Evolutionary conservation across 1,140 invertebrate species (phyloP).

Genomic region (Magallana gigas): DNA sequence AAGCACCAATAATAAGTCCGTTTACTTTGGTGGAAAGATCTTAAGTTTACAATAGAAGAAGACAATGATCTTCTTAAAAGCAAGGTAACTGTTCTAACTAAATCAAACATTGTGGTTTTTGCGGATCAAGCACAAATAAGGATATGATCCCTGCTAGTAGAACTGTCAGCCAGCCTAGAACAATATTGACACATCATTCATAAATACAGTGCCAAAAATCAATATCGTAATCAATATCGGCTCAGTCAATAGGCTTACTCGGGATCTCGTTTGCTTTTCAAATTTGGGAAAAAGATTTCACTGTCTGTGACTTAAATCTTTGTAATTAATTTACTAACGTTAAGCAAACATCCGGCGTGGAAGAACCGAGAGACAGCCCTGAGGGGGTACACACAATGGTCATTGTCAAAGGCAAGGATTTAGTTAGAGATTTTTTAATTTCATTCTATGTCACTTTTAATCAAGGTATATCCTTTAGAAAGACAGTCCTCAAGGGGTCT

Average conservation of each 20-base stretch:
- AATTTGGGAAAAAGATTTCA: conserved; percentile 27
- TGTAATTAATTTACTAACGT: conserved; percentile 21
- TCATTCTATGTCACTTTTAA: background rate
- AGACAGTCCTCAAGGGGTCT: background rate
- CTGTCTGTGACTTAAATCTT: conserved; percentile 29
- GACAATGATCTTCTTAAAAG: background rate
- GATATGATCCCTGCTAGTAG: background rate
- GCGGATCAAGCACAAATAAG: conserved; percentile 13
- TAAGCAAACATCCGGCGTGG: conserved; percentile 7
- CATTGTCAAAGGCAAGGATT: background rate
- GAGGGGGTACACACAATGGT: conserved; percentile 5
- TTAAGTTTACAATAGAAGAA: background rate
- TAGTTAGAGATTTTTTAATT: conserved; percentile 7
- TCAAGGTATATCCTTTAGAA: background rate
- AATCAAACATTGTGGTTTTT: conserved; percentile 27
- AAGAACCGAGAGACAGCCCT: background rate
- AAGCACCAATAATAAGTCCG: background rate
- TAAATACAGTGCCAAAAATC: conserved; percentile 6
- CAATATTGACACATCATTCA: conserved; percentile 27
- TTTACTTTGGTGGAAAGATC: conserved; percentile 3
- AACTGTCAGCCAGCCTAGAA: background rate
- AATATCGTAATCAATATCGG: conserved; percentile 33
- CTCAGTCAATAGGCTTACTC: conserved; percentile 17
- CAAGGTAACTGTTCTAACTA: conserved; percentile 18
- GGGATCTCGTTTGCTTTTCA: conserved; percentile 18